Conservation (phyloP, 2,113 vertebrate species). For the Rousettus leschenaultii region DNA sequence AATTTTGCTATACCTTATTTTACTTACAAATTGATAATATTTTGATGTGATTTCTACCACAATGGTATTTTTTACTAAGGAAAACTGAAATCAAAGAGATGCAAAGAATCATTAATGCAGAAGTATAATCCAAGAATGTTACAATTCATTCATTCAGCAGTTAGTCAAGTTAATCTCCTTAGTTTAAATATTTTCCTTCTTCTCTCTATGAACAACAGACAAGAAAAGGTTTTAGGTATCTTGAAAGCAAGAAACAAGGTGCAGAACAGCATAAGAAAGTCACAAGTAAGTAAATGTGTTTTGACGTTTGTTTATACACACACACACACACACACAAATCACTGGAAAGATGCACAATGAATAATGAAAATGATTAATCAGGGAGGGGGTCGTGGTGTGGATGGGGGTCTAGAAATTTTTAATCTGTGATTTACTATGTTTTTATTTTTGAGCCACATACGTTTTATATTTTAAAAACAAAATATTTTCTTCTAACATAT, state of each 20-base stretch:
- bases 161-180: not conserved
- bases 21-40: not conserved
- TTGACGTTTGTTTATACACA: not conserved
- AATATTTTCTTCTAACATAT: not conserved
- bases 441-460: not conserved
- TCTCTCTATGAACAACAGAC: not conserved
- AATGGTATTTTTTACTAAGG: not conserved
- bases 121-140: not conserved
- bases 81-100: not conserved
- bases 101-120: not conserved
- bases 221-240: not conserved
- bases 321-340: not conserved
- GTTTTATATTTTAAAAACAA: constrained; percentile 28
- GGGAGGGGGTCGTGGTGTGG: not conserved
- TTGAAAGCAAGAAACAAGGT: constrained; percentile 15
- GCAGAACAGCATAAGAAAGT: not conserved
- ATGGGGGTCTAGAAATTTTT: not conserved
- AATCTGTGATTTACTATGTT: not conserved
- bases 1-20: not conserved
- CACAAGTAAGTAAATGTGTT: not conserved
- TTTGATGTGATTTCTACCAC: not conserved
- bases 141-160: not conserved
- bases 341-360: not conserved
- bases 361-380: not conserved
- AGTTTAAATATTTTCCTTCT: constrained; percentile 12